Evolutionary conservation across 2,113 vertebrate genomes (phyloP), one percentile per base, ranked within the genome.

Genomic region (Planiliza haematocheilus): DNA sequence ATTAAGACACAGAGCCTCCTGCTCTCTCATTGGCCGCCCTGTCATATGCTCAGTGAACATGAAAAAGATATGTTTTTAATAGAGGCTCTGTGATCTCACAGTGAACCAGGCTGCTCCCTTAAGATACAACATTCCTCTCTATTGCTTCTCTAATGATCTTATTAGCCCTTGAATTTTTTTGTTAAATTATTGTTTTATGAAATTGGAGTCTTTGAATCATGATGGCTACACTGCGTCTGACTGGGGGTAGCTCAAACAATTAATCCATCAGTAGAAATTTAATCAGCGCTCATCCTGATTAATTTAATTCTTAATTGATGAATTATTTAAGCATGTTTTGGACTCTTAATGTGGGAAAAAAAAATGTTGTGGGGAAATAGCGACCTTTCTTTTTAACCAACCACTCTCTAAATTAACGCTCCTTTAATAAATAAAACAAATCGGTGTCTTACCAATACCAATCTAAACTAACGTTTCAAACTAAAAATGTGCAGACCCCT

Each of bases 1-100:
- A 96, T 96, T 95, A 95, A 96, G 95, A 96, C 95, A 93, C 93
- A 90, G 34, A 91, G 94, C 91, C 94, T 95, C 91, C 93, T 94
- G 93, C 86, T 87, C 91, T 91, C 92, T 95, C 36, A 84, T 91
- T 89, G 94, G 94, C 90, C 91, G 93, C 91, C 91, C 92, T 91
- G 92, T 94, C 93, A 78, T 93, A 90, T 90, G 86, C 86, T 92
- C 91, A 68, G 36, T 43, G 77, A 78, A 76, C 83, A 86, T 77
- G 72, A 84, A 90, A 87, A 80, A 77, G 71, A 89, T 82, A 82
- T 85, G 81, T 87, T 84, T 89, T 86, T 83, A 87, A 85, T 70
- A 51, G 75, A 67, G 38, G 68, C 61, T 72, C 79, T 63, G 70
- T 85, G 78, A 87, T 89, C 74, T 79, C 52, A 70, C 60, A 17